A percentile compares a stretch with the other conserved stretches of the same genome.
Evolutionary conservation across 2,797 vertebrate genomes (phyloP).

Genomic region (Cacajao melanocephalus): DNA sequence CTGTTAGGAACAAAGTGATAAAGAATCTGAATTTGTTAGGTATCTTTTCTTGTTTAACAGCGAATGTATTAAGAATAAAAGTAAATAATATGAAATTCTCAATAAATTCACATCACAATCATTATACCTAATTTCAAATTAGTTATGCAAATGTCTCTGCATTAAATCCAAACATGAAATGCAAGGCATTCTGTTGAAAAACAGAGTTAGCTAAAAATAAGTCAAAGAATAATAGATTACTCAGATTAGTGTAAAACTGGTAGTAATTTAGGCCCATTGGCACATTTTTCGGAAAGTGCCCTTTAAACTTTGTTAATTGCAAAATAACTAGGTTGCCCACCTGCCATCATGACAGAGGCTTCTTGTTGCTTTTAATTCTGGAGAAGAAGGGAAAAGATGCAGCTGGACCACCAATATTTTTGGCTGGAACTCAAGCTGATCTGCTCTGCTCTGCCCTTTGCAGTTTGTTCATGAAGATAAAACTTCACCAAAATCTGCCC

Average conservation of each 20-base stretch:
- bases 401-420: not conserved
- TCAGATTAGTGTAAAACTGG: not conserved
- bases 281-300: constrained; percentile 20
- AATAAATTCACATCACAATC: not conserved
- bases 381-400: not conserved
- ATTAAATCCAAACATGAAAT: not conserved
- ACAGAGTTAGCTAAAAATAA: constrained; percentile 23
- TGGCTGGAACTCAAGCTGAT: not conserved
- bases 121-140: not conserved
- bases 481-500: not conserved
- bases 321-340: constrained; percentile 31
- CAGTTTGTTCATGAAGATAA: not conserved
- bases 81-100: too few relatives aligned
- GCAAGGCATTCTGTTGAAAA: constrained; percentile 9
- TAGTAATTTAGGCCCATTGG: constrained; percentile 18
- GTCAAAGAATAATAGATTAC: constrained; percentile 47
- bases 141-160: not conserved
- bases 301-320: constrained; percentile 60
- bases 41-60: not conserved
- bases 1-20: not conserved
- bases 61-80: not conserved
- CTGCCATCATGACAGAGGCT: not conserved
- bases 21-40: not conserved
- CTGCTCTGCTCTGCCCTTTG: not conserved
- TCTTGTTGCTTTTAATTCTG: constrained; percentile 9